phyloP scores from a whole-genome alignment of 2,888 invertebrate species.

The Schizaphis graminum region DNA sequence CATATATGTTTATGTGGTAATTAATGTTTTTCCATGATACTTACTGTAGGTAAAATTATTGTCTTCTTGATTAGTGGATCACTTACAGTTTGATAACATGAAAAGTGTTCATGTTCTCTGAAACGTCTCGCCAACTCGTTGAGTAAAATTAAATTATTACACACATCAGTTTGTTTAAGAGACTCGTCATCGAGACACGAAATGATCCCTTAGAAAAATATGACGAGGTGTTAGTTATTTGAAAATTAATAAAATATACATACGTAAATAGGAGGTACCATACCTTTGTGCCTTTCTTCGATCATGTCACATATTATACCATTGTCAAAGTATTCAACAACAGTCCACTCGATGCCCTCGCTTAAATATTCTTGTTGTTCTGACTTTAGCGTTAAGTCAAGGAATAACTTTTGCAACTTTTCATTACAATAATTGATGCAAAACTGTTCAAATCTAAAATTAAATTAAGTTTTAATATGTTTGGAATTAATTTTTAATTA shows the following conservation, averaged over 20 bases:
- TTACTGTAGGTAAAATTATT: constrained; percentile 73
- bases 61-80: constrained; percentile 85
- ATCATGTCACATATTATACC: constrained; percentile 94
- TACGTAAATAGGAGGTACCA: neutral
- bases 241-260: neutral
- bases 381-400: constrained; percentile 89
- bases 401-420: constrained; percentile 93
- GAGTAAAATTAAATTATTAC: constrained; percentile 83
- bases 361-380: constrained; percentile 93
- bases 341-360: constrained; percentile 93
- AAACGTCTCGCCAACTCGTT: constrained; percentile 82
- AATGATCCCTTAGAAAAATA: constrained; percentile 78
- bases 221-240: neutral
- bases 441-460: constrained; percentile 86
- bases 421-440: constrained; percentile 97
- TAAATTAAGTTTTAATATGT: neutral
- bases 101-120: constrained; percentile 84
- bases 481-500: neutral
- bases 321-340: constrained; percentile 91
- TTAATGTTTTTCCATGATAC: neutral
- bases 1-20: neutral
- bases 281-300: constrained; percentile 76
- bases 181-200: constrained; percentile 93
- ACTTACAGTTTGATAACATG: constrained; percentile 82
- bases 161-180: constrained; percentile 88